Percentiles rank a stretch among this genome's conserved stretches.
Conservation (phyloP, 1,140 invertebrate species). For the Ceratina japonica region DNA sequence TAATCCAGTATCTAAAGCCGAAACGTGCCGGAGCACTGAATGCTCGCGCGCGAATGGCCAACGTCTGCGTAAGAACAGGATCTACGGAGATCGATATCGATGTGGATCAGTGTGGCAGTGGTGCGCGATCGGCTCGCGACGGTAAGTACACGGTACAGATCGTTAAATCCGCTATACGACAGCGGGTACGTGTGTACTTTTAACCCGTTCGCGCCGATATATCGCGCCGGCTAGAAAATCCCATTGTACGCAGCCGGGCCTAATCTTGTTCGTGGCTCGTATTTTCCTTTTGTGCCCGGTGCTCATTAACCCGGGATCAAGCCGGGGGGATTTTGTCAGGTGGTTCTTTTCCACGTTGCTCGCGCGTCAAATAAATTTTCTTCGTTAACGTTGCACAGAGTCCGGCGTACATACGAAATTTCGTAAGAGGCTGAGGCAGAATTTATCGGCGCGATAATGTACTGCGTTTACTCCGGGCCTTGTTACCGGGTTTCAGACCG, state of each 20-base stretch:
- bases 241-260: conserved; percentile 39
- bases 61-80: conserved; percentile 54
- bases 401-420: background rate
- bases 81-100: conserved; percentile 66
- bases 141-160: conserved; percentile 31
- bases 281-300: conserved; percentile 18
- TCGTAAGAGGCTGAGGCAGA: conserved; percentile 1
- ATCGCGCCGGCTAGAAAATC: conserved; percentile 50
- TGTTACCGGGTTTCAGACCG: background rate
- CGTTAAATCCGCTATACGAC: conserved; percentile 51
- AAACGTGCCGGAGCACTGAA: background rate
- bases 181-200: conserved; percentile 20
- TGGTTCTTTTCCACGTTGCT: background rate
- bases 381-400: background rate
- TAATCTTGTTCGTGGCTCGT: conserved; percentile 30
- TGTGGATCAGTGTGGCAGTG: conserved; percentile 67
- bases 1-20: too few relatives aligned
- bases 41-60: conserved; percentile 5
- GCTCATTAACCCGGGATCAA: conserved; percentile 26
- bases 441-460: conserved; percentile 1
- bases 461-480: background rate
- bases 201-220: conserved; percentile 47
- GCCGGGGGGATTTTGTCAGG: conserved; percentile 16
- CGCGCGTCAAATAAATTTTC: background rate
- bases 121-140: conserved; percentile 47